A percentile compares a stretch with the other conserved stretches of the same genome.
Conservation (phyloP, 2,113 vertebrate species). For the Sardina pilchardus region DNA sequence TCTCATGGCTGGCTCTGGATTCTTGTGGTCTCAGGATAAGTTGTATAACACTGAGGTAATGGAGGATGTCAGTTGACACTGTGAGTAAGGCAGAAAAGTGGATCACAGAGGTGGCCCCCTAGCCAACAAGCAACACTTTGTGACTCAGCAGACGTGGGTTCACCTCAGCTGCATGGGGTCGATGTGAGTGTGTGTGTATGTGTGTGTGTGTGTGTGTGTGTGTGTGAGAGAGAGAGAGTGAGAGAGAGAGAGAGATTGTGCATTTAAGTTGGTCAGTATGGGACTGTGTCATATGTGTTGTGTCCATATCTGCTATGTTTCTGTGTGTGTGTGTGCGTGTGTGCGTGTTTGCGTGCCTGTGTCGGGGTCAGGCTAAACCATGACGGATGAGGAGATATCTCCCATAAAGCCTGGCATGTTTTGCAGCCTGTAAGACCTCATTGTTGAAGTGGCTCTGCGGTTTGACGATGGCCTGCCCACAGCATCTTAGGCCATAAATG, state of each 20-base stretch:
- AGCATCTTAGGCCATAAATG: slow-evolving; percentile 49
- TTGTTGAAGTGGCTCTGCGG: slow-evolving; percentile 43
- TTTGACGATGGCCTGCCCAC: slow-evolving; percentile 49
- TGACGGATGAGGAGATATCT: slow-evolving; percentile 47
- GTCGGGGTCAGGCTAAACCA: slow-evolving; percentile 44
- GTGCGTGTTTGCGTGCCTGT: slow-evolving; percentile 17
- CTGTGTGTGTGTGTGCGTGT: slow-evolving; percentile 24
- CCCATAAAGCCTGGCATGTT: slow-evolving; percentile 47
- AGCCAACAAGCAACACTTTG: not conserved
- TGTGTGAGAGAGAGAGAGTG: slow-evolving; percentile 23
- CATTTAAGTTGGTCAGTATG: slow-evolving; percentile 33
- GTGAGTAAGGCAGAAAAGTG: slow-evolving; percentile 16
- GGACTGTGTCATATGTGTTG: slow-evolving; percentile 33
- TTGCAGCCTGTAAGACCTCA: slow-evolving; percentile 43
- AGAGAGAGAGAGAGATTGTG: not conserved
- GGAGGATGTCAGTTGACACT: not conserved
- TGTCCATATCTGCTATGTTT: not conserved
- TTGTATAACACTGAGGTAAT: slow-evolving; percentile 12
- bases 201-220: slow-evolving; percentile 38
- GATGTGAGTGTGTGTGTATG: slow-evolving; percentile 24
- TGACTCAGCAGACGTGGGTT: slow-evolving; percentile 36
- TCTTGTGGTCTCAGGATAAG: not conserved
- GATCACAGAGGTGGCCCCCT: slow-evolving; percentile 26
- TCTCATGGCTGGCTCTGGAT: not conserved
- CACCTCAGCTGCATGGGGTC: not conserved